Conservation (phyloP, 2,113 vertebrate species). For the Reinhardtius hippoglossoides region DNA sequence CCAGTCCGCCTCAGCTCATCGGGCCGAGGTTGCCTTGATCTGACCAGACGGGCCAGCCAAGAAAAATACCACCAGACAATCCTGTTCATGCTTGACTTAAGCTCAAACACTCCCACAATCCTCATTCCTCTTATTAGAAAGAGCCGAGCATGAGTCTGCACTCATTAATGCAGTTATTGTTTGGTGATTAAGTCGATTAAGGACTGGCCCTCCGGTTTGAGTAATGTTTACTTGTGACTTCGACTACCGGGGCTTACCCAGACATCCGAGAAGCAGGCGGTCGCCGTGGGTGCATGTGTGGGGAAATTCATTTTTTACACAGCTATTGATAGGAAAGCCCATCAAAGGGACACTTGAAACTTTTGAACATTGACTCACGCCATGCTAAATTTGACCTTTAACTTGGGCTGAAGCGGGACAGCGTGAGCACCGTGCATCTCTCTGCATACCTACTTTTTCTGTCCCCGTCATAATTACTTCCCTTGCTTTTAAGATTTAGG, state of each 20-base stretch:
- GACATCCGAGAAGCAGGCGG: background rate
- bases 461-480: constrained; percentile 43
- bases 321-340: background rate
- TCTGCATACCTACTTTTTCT: constrained; percentile 18
- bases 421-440: constrained; percentile 13
- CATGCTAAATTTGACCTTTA: background rate
- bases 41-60: constrained; percentile 66
- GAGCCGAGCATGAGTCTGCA: constrained; percentile 63
- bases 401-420: constrained; percentile 6
- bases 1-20: constrained; percentile 51
- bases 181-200: constrained; percentile 68
- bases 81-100: constrained; percentile 77
- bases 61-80: constrained; percentile 78
- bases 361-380: constrained; percentile 23
- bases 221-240: constrained; percentile 36
- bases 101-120: constrained; percentile 69
- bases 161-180: constrained; percentile 78
- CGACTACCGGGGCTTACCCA: background rate
- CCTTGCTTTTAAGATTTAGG: constrained; percentile 66
- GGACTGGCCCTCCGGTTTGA: constrained; percentile 29
- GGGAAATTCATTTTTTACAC: background rate
- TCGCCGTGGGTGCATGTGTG: background rate
- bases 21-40: constrained; percentile 65
- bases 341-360: constrained; percentile 1
- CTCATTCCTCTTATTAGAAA: constrained; percentile 59